A percentile compares a stretch with the other conserved stretches of the same genome.
These are phyloP conservation scores for Willisornis vidua DNA, from an alignment of 2,113 vertebrate species.

Conservation along the genomic window DNA sequence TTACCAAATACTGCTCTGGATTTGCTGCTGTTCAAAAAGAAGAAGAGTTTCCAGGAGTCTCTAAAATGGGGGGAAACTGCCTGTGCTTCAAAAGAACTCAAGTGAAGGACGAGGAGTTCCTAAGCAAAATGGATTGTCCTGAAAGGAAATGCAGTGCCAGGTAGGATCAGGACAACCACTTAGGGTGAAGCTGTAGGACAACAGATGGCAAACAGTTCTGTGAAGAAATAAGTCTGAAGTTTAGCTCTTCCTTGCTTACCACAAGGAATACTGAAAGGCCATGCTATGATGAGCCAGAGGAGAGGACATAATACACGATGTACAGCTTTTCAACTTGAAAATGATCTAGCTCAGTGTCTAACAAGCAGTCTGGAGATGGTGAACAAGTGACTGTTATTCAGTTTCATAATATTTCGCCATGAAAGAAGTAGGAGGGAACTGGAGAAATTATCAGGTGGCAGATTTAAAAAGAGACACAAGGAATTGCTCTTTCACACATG, in stretches of 20 bases:
- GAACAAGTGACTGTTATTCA: background rate
- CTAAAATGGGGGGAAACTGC: background rate
- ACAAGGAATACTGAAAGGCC: background rate
- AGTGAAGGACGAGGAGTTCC: background rate
- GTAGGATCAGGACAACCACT: background rate
- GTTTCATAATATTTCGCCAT: background rate
- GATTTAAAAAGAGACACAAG: conserved; percentile 20
- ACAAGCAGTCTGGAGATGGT: background rate
- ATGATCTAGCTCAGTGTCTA: background rate
- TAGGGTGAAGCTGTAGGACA: background rate
- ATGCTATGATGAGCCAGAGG: background rate
- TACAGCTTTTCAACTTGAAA: background rate
- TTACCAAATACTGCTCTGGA: background rate
- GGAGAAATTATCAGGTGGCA: conserved; percentile 3
- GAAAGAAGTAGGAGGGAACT: background rate
- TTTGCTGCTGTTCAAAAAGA: background rate
- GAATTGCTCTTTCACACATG: conserved; percentile 47
- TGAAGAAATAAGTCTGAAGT: background rate
- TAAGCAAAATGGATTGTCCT: background rate
- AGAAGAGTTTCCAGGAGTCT: background rate
- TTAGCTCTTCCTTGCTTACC: background rate
- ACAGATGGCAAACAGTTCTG: background rate
- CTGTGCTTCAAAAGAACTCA: background rate
- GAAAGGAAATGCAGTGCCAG: background rate
- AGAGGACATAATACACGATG: background rate